phyloP scores from a whole-genome alignment of 2,113 vertebrate species.

The Poecile atricapillus region DNA sequence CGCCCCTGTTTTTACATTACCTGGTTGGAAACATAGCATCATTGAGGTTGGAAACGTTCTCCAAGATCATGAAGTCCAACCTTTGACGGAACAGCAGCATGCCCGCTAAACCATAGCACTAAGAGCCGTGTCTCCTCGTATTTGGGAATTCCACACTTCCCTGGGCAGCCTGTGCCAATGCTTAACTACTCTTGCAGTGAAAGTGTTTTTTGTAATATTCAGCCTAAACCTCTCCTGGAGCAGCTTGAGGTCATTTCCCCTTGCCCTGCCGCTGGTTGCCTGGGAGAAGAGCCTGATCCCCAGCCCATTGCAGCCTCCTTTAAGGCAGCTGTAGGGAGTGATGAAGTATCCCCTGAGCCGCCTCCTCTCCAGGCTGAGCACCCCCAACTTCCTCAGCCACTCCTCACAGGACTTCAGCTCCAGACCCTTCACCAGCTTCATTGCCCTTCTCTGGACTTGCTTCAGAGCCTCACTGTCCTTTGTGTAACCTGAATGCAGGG shows the following conservation, averaged over 20 bases:
- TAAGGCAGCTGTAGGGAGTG: too few species aligned
- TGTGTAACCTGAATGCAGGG: neutral
- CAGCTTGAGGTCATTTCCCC: neutral
- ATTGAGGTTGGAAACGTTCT: neutral
- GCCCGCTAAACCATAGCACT: too few species aligned
- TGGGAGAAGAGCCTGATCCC: neutral
- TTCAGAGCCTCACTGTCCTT: neutral
- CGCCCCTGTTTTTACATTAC: fast-evolving
- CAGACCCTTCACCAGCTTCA: neutral
- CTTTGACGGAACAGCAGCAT: neutral
- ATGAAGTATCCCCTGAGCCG: neutral
- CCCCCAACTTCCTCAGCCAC: neutral
- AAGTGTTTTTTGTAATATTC: neutral
- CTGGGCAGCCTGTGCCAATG: neutral
- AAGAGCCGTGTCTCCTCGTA: neutral
- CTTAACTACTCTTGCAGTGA: neutral
- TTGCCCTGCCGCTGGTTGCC: neutral
- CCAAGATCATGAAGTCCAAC: too few species aligned
- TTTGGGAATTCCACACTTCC: neutral
- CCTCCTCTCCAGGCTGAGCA: neutral
- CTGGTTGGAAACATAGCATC: neutral
- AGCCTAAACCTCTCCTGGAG: neutral
- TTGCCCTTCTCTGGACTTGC: neutral
- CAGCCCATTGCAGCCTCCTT: neutral
- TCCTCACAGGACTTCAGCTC: neutral